Percentiles rank a stretch among this genome's conserved stretches.
Evolutionary conservation across 2,888 invertebrate species (phyloP).

Genomic region (Pilophorus perplexus): DNA sequence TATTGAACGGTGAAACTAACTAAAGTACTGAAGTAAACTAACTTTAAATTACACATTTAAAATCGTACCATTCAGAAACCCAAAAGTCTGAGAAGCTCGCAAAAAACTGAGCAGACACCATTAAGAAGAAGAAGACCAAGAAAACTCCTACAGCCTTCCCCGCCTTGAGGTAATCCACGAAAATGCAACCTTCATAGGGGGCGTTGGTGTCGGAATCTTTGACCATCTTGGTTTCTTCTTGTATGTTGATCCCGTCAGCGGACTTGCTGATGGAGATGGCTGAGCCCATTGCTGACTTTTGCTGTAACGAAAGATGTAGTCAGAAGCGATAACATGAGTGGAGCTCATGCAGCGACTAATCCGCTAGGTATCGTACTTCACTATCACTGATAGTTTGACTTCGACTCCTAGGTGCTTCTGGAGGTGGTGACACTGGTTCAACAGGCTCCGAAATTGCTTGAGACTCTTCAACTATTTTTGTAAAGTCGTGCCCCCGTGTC

Average conservation of each 20-base stretch:
- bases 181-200: conserved; percentile 34
- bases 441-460: neutral
- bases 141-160: conserved; percentile 50
- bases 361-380: too few species aligned
- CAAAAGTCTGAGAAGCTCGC: conserved; percentile 52
- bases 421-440: neutral
- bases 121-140: conserved; percentile 50
- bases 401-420: neutral
- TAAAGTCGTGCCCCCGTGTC: conserved; percentile 33
- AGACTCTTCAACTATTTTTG: conserved; percentile 29
- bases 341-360: too few species aligned
- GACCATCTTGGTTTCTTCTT: neutral
- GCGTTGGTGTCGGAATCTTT: neutral
- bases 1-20: neutral
- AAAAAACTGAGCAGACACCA: conserved; percentile 49
- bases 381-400: conserved; percentile 14
- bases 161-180: conserved; percentile 37
- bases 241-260: neutral
- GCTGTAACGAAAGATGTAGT: neutral
- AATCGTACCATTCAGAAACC: conserved; percentile 21
- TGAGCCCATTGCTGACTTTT: conserved; percentile 20
- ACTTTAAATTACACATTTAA: neutral
- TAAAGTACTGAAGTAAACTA: neutral
- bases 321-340: neutral
- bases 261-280: neutral